Base-by-base conservation (phyloP, 2,113 vertebrate genomes). In the Spermophilus dauricus region DNA sequence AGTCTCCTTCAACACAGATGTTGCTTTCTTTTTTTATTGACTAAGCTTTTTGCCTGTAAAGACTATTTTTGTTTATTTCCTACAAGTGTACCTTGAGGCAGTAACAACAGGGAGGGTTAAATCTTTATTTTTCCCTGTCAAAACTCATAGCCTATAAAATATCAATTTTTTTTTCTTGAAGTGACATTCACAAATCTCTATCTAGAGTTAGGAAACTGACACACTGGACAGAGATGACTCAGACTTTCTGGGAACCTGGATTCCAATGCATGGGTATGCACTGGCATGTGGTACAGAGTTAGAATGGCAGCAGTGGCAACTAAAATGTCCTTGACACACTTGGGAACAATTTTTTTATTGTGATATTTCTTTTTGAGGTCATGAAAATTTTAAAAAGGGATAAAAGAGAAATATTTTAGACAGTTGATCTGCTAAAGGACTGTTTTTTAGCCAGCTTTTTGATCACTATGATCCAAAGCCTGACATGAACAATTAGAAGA, bases 51-150 rank as follows among this genome's bases (percentile, higher is more conserved):
- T 98, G 97, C 93, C 94, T 96, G 76, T 95, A 86, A 73, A 98
- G 97, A 82, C 5, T 96, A 97, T 97, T 98, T 92, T 98, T 97
- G 92, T 98, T 98, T 98, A 94, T 98, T 98, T 98, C 95, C 87
- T 88, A 86, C 91, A 96, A 97, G 69, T 83, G 3, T 96, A 96
- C 80, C 97, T 98, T 96, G 84, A 96, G 80, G 97, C 86, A 97
- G 73, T 90, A 98, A 30, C 84, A 98, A 91, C 26, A 94, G 96
- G 94, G 77, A 85, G 76, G 95, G 48, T 28, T 92, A 98, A 97
- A 96, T 97, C 63, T 97, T 97, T 98, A 94, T 94, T 98, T 98
- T 98, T 85, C 3, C 2, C 82, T 98, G 94, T 97, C 97, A 97
- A 97, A 97, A 95, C n/a, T 2, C n/a, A 96, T 97, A 97, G 11